phyloP scores from a whole-genome alignment of 2,888 invertebrate genomes.

The Tromatobia lineatoria region DNA sequence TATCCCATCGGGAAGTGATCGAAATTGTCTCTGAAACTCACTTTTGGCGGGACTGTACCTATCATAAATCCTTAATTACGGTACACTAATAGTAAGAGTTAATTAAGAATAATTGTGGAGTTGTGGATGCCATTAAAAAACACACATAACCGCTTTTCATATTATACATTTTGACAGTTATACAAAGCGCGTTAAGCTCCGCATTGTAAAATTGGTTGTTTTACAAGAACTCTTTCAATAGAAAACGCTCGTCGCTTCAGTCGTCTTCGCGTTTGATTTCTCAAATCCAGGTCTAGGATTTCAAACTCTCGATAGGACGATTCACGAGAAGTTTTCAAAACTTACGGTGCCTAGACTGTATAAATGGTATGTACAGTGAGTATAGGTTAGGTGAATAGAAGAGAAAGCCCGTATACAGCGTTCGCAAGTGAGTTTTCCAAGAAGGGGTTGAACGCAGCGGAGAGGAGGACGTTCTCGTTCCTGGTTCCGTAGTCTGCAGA shows the following conservation, averaged over 20 bases:
- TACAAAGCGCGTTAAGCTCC: slow-evolving; percentile 22
- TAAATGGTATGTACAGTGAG: slow-evolving; percentile 28
- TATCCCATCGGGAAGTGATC: too few species aligned
- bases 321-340: slow-evolving; percentile 51
- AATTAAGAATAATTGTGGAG: not conserved
- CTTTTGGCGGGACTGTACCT: too few species aligned
- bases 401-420: slow-evolving; percentile 47
- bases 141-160: not conserved
- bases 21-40: too few species aligned
- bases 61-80: too few species aligned
- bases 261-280: slow-evolving; percentile 49
- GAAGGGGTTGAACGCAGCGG: slow-evolving; percentile 38
- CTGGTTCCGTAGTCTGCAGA: slow-evolving; percentile 35
- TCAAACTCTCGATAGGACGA: slow-evolving; percentile 41
- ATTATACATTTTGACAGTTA: slow-evolving; percentile 12
- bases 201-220: slow-evolving; percentile 43
- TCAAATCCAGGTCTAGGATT: slow-evolving; percentile 50
- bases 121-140: not conserved
- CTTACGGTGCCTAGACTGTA: slow-evolving; percentile 30
- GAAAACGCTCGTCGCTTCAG: slow-evolving; percentile 25
- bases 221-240: slow-evolving; percentile 25
- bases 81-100: too few species aligned
- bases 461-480: slow-evolving; percentile 52
- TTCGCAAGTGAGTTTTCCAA: slow-evolving; percentile 30
- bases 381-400: slow-evolving; percentile 47